Evolutionary conservation across 2,797 vertebrate genomes (phyloP), one percentile per base, ranked within the genome.

Genomic region (Benthosema pterotum): DNA sequence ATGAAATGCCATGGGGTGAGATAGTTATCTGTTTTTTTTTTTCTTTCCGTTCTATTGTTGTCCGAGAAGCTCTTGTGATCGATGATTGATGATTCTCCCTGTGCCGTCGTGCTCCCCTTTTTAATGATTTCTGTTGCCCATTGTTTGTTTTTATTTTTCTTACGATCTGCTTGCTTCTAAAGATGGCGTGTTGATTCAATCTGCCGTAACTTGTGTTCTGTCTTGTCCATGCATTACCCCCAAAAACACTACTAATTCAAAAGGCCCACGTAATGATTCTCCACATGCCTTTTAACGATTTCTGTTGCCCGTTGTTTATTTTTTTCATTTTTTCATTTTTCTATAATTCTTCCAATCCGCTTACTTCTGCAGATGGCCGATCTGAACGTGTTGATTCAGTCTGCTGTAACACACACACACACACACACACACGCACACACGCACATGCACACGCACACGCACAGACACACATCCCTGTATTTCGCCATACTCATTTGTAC

Each of bases 11-110:
- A 2, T n/a, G 17, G 50, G 61, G 48, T 7, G 7, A 61, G 8
- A 45, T 54, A 55, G 63, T 46, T 63, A 12, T 11, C 42, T 14
- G 11, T 63, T 60, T 47, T 56, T 65, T 68, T 56, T 65, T 68
- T 56, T 16, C 51, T 57, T 1, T 59, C 16, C 13, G 2, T 58
- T 61, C 42, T 7, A 57, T 52, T 65, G 11, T 42, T n/a, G 52
- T 54, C 18, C n/a, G 25, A 32, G 42, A 43, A 43, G 32, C 28
- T 14, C 55, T 32, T 7, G 15, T 46, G 19, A 15, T 47, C 42
- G 17, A 18, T 18, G 38, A 53, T 68, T 60, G 12, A 48, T 48
- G 0, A 61, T 55, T 38, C 42, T 42, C 15, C 55, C 25, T 5
- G 15, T 17, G n/a, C 6, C 42, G 43, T 57, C 28, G 0, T 42